Evolutionary conservation across 2,888 invertebrate species (phyloP).

Genomic region (Tenthredo distinguenda): DNA sequence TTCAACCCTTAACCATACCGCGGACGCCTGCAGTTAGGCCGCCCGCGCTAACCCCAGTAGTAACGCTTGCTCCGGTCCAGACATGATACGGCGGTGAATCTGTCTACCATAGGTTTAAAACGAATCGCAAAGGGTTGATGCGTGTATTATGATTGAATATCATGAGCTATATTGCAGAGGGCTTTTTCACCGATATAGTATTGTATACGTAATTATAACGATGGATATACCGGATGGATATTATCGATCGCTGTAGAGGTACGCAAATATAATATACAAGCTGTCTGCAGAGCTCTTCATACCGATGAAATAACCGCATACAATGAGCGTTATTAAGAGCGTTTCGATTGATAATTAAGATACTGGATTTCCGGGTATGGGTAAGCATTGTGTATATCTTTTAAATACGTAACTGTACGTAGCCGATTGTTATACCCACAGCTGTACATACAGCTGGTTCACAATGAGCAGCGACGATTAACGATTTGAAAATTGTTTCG

Average conservation of each 20-base stretch:
- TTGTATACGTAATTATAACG: neutral
- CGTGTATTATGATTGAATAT: too few species aligned
- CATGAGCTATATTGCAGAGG: too few species aligned
- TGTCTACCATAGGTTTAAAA: neutral
- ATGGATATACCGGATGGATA: neutral
- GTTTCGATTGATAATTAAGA: neutral
- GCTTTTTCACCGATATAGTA: too few species aligned
- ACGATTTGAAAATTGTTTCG: neutral
- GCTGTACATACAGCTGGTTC: neutral
- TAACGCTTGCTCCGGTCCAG: neutral
- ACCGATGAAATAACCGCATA: neutral
- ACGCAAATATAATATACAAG: neutral
- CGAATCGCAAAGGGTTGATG: too few species aligned
- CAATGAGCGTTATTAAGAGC: neutral
- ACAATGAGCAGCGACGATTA: neutral
- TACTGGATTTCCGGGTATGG: neutral
- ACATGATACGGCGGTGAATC: neutral
- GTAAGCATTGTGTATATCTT: too few species aligned
- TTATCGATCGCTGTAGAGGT: neutral
- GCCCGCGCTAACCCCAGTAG: constrained; percentile 3
- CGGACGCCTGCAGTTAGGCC: neutral
- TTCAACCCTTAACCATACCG: neutral
- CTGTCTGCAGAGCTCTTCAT: neutral
- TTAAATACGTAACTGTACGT: neutral
- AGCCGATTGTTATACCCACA: neutral